Evolutionary conservation across 1,140 invertebrate species (phyloP), one percentile per base, ranked within the genome.

Genomic region (Bombus confusus): DNA sequence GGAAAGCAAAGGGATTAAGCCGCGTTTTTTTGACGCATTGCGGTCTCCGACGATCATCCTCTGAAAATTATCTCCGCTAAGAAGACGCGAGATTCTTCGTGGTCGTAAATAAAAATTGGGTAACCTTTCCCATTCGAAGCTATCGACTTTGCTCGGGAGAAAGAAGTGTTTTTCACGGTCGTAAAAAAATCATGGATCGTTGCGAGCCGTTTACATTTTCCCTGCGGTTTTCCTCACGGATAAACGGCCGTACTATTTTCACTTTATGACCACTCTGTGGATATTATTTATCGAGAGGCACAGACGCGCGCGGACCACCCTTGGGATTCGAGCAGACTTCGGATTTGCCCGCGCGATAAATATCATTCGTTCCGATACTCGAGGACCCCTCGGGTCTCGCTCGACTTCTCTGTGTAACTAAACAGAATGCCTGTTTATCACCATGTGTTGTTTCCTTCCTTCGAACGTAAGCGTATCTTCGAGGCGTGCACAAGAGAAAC

Each of bases 311-410:
- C 91, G 91, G 93, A 93, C 93, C 93, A 94, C 94, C 93, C 94
- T 94, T 91, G 93, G 94, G 93, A 94, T 94, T 95, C 91, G 89
- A 91, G 91, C 92, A 92, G 92, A 93, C 92, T 93, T 91, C 90
- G 85, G 92, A 95, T 94, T 95, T 93, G 85, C 91, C 91, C 91
- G 93, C 89, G 92, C 94, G 88, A 95, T 95, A 95, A 95, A 95
- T 95, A 94, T 94, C 90, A 95, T 95, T 95, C 94, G 94, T 95
- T 95, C 94, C 94, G 93, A 94, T 94, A 95, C 93, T 94, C 92
- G 91, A 94, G 90, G 83, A 88, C 80, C 91, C 83, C 84, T 80
- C 81, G 76, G 90, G 85, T 83, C 80, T 31, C 76, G 83, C 75
- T 72, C 86, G 52, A 88, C 64, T 74, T 86, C 87, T 80, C 88